phyloP scores from a whole-genome alignment of 1,140 invertebrate species.

The Drosophila erecta region DNA sequence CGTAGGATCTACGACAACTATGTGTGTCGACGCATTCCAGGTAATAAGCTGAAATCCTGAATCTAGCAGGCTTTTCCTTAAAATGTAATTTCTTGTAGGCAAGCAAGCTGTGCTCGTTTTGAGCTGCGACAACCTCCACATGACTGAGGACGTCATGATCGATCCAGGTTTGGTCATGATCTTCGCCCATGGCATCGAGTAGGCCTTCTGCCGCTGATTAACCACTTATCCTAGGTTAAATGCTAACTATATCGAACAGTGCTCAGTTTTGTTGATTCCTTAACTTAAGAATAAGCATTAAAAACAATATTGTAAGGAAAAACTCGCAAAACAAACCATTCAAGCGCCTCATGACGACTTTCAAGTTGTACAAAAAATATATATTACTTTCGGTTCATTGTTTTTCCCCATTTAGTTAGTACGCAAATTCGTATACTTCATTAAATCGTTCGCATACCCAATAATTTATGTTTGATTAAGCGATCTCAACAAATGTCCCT shows the following conservation, averaged over 20 bases:
- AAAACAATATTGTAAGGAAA: conserved; percentile 41
- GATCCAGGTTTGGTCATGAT: conserved; percentile 99
- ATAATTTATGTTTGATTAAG: conserved; percentile 58
- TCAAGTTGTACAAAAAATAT: conserved; percentile 65
- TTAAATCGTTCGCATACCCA: conserved; percentile 10
- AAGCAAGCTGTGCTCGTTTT: conserved; percentile 98
- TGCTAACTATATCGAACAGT: conserved; percentile 56
- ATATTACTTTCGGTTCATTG: conserved; percentile 31
- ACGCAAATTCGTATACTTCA: conserved; percentile 40
- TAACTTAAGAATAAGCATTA: conserved; percentile 51
- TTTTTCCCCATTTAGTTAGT: conserved; percentile 42
- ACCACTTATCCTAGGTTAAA: conserved; percentile 49
- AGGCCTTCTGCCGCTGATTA: conserved; percentile 35
- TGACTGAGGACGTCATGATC: conserved; percentile 97
- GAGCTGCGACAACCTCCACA: conserved; percentile 97
- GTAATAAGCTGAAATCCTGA: conserved; percentile 65
- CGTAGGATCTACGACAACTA: conserved; percentile 95
- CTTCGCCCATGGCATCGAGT: conserved; percentile 98
- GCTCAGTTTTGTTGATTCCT: conserved; percentile 79
- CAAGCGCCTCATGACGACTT: conserved; percentile 70
- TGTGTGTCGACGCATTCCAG: conserved; percentile 96
- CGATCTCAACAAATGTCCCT: conserved; percentile 55
- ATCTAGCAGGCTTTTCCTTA: not conserved
- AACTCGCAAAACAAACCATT: conserved; percentile 56
- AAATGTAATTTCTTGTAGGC: conserved; percentile 36